Evolutionary conservation across 2,113 vertebrate species (phyloP), one percentile per base, ranked within the genome.

Genomic region (Trochalopteron elliotii): DNA sequence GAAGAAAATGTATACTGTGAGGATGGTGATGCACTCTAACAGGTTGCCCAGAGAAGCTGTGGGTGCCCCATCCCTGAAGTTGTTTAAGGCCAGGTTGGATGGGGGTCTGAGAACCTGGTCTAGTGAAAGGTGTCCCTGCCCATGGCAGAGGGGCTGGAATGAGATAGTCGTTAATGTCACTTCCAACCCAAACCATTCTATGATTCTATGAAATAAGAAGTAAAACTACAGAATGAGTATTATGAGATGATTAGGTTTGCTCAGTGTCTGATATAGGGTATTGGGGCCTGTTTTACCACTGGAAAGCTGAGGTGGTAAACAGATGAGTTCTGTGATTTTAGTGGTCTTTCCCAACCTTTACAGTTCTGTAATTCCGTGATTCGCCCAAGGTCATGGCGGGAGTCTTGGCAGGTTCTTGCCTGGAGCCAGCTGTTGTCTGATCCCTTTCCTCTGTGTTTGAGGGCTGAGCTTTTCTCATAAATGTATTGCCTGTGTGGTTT

Each of bases 241-340:
- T 47, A 15, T 0, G 3, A 55, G 33, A 9, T 1, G 0, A 15
- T 35, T 23, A 33, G 33, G 9, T 65, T 65, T 84, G 13, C 44
- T 42, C 6, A 7, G 31, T 70, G 28, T 59, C 42, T 33, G 61
- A 28, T 22, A 37, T 7, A 24, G 40, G 21, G 16, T 35, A 1
- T 5, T 5, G 0, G 30, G 16, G 12, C 31, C 16, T 44, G 0
- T 49, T 80, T 37, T 33, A 27, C 18, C 8, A 3, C 19, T 30
- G 7, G 33, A 8, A 49, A 37, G 12, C 12, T 64, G 31, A 24
- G 5, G n/a, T 64, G 21, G 6, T 42, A 63, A 37, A 37, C 17
- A 63, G 40, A 16, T 69, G 30, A 52, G 16, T 37, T 68, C 16
- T 0, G 0, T 21, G 17, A 42, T 49, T 14, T 33, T n/a, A 42